phyloP scores from a whole-genome alignment of 2,888 invertebrate genomes.

The Microctonus brassicae region DNA sequence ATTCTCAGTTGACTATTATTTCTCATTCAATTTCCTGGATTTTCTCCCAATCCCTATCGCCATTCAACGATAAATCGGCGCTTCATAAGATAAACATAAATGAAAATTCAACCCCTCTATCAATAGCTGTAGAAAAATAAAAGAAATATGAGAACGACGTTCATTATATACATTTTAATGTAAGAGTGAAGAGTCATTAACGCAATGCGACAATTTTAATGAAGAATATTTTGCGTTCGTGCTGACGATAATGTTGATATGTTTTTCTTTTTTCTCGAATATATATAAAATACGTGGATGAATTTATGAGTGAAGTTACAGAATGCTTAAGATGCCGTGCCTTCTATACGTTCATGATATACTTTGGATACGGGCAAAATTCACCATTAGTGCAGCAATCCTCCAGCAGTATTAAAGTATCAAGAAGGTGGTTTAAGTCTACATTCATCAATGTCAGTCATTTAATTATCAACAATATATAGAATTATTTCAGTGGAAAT shows the following conservation, averaged over 20 bases:
- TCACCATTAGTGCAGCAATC: slow-evolving; percentile 15
- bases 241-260: background rate
- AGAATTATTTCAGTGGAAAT: slow-evolving; percentile 37
- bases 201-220: background rate
- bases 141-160: background rate
- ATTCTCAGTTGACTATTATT: slow-evolving; percentile 7
- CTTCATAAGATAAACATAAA: background rate
- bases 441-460: slow-evolving; percentile 60
- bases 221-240: background rate
- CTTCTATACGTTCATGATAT: background rate
- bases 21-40: slow-evolving; percentile 13
- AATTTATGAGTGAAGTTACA: background rate
- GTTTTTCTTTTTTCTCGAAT: background rate
- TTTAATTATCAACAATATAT: slow-evolving; percentile 50
- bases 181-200: background rate
- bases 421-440: slow-evolving; percentile 38
- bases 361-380: background rate
- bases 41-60: background rate
- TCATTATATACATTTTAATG: background rate
- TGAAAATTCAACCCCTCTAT: background rate
- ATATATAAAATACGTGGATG: background rate
- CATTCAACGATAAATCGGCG: slow-evolving; percentile 7
- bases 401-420: slow-evolving; percentile 46
- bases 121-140: background rate
- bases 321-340: background rate